Percentiles rank a stretch among this genome's conserved stretches.
Evolutionary conservation across 2,113 vertebrate species (phyloP).

Genomic region (Rhinopomastus cyanomelas): DNA sequence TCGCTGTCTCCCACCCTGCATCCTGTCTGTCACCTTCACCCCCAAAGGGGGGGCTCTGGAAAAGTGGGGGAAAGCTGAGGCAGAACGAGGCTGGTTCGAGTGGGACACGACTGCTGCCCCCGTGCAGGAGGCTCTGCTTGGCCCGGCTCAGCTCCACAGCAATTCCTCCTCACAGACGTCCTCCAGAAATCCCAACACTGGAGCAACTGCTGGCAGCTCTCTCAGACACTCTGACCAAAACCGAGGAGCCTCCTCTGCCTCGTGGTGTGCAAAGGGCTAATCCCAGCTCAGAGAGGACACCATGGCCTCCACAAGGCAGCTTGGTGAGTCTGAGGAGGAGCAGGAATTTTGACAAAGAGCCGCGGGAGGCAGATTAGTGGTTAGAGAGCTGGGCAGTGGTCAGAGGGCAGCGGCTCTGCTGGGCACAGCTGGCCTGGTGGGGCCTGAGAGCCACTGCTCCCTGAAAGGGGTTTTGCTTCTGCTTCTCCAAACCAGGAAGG

Average conservation of each 20-base stretch:
- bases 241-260: not conserved
- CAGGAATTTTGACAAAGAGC: not conserved
- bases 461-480: not conserved
- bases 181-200: not conserved
- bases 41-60: not conserved
- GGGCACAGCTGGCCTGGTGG: not conserved
- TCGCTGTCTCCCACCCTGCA: accelerated
- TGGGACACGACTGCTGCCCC: too few species aligned
- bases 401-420: not conserved
- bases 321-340: not conserved
- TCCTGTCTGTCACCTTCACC: accelerated
- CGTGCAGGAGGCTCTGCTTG: not conserved
- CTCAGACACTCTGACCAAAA: not conserved
- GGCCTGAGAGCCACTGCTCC: not conserved
- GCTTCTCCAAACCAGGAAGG: not conserved
- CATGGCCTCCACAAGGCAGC: not conserved
- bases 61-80: not conserved
- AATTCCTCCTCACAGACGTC: accelerated
- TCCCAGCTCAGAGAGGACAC: not conserved
- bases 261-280: not conserved
- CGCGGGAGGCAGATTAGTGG: slow-evolving; percentile 34
- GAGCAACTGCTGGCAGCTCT: not conserved
- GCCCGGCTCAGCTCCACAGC: not conserved
- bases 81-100: not conserved
- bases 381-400: slow-evolving; percentile 23